Percentiles rank a stretch among this genome's conserved stretches.
Evolutionary conservation across 2,797 vertebrate genomes (phyloP).

Genomic region (Valencia hispanica): DNA sequence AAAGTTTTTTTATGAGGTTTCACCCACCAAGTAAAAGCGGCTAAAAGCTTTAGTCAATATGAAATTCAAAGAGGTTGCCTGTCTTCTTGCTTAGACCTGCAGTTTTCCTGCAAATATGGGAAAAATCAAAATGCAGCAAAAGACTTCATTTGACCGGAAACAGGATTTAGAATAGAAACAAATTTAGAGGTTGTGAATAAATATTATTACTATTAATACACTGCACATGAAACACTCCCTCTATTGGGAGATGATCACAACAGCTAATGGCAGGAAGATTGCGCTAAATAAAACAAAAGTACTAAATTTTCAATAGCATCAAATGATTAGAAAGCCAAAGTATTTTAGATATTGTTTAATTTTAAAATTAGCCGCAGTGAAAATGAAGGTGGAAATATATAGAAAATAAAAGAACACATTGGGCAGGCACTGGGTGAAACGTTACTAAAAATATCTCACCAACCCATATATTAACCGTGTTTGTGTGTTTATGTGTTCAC

Average conservation of each 20-base stretch:
- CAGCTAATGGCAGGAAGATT: neutral
- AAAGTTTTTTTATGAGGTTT: constrained; percentile 23
- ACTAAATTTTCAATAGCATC: neutral
- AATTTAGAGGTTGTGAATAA: neutral
- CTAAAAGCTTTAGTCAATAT: constrained; percentile 18
- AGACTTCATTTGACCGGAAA: neutral
- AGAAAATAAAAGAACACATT: constrained; percentile 24
- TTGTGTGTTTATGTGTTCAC: constrained; percentile 26
- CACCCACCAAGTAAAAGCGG: constrained; percentile 12
- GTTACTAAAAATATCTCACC: constrained; percentile 64
- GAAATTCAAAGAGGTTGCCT: constrained; percentile 33
- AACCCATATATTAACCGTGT: constrained; percentile 40
- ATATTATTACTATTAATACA: neutral
- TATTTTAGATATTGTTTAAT: neutral
- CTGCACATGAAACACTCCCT: neutral
- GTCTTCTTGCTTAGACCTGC: constrained; percentile 7
- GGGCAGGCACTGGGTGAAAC: constrained; percentile 35
- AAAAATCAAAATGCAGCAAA: neutral
- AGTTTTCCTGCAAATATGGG: neutral
- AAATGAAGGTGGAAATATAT: neutral
- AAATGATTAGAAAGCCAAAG: neutral
- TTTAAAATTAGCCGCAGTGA: neutral
- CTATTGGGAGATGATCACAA: neutral
- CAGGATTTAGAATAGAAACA: neutral
- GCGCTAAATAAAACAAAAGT: neutral